Evolutionary conservation across 2,113 vertebrate species (phyloP).

Genomic region (Erythrocebus patas): DNA sequence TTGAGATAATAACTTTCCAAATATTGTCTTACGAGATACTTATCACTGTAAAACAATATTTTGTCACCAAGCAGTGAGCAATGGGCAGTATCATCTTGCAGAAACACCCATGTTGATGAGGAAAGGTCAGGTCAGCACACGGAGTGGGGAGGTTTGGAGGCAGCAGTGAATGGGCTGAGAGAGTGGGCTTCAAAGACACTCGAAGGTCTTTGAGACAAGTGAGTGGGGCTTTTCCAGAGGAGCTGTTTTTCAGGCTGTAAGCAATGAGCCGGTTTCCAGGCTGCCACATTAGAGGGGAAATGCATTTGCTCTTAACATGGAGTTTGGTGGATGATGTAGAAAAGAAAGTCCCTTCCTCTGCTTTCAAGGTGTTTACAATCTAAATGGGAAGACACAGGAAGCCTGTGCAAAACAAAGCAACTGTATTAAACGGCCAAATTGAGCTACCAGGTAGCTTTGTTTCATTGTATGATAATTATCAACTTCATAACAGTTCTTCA

Average conservation of each 20-base stretch:
- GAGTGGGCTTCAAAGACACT: not conserved
- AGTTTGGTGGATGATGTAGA: accelerated
- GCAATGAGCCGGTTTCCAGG: too few relatives aligned
- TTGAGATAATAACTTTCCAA: slow-evolving; percentile 70
- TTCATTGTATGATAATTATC: accelerated
- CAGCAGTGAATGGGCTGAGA: not conserved
- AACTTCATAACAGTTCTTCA: too few relatives aligned
- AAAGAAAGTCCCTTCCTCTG: not conserved
- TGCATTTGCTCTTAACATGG: not conserved
- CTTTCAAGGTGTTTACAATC: not conserved
- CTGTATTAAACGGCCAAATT: accelerated
- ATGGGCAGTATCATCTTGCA: slow-evolving; percentile 65
- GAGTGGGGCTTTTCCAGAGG: not conserved
- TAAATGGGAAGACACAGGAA: not conserved
- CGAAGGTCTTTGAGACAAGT: not conserved
- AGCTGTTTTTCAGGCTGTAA: not conserved
- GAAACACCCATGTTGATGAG: slow-evolving; percentile 22
- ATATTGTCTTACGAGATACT: slow-evolving; percentile 69
- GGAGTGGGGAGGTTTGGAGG: not conserved
- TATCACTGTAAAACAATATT: slow-evolving; percentile 76
- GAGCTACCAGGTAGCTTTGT: not conserved
- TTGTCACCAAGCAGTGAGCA: slow-evolving; percentile 52
- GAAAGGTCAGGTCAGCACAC: not conserved
- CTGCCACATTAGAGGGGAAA: not conserved
- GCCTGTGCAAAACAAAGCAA: not conserved